Evolutionary conservation across 2,797 vertebrate genomes (phyloP).

Genomic region (Emys orbicularis): DNA sequence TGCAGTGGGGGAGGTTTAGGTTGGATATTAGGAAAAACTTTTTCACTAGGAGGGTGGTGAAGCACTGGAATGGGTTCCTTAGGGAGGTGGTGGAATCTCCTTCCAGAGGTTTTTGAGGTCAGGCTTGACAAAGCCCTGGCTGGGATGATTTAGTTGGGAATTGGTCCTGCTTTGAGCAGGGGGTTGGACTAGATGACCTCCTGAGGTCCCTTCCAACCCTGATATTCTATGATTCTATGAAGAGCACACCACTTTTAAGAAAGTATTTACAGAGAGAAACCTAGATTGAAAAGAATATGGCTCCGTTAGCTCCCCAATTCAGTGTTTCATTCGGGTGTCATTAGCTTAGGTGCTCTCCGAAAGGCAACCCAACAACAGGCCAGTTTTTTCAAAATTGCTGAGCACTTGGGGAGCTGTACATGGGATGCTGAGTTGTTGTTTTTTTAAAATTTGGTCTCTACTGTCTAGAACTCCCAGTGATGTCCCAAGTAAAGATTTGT

Average conservation of each 20-base stretch:
- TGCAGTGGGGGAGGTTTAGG: no score
- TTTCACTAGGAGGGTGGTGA: no score
- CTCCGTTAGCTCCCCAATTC: background rate
- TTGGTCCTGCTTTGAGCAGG: no score
- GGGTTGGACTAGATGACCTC: no score
- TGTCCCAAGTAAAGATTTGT: background rate
- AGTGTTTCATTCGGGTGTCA: background rate
- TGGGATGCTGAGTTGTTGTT: background rate
- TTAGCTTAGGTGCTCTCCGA: background rate
- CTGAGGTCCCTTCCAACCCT: no score
- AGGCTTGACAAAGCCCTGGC: no score
- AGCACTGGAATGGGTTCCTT: no score
- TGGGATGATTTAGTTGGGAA: no score
- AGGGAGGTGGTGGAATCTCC: no score
- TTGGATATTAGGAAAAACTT: no score
- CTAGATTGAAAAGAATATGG: background rate
- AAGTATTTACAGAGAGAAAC: background rate
- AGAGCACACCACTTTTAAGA: background rate
- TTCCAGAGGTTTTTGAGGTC: no score
- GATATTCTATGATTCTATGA: background rate
- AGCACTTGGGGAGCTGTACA: fast-evolving
- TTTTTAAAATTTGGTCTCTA: background rate
- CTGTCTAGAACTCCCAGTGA: fast-evolving
- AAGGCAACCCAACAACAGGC: background rate
- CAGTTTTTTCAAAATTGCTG: background rate